Percentiles rank a stretch among this genome's conserved stretches.
Conservation (phyloP, 2,797 vertebrate species). For the Decapterus maruadsi region DNA sequence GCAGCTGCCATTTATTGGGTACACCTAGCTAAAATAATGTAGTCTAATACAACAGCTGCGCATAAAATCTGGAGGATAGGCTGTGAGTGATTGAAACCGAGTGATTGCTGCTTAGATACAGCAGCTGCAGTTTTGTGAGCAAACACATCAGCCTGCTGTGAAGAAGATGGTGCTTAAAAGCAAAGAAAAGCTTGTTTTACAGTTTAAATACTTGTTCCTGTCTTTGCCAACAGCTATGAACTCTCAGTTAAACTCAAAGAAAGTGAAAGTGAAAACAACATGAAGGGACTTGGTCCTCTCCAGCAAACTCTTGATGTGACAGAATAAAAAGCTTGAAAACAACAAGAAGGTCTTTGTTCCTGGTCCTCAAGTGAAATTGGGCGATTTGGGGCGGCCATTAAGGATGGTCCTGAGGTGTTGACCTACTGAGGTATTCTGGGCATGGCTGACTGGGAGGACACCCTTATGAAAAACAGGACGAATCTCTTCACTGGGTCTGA, state of each 20-base stretch:
- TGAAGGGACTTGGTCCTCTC: neutral
- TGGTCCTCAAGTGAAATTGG: neutral
- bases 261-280: neutral
- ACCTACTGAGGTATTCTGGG: slow-evolving; percentile 1
- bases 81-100: neutral
- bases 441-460: slow-evolving; percentile 6
- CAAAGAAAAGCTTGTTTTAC: slow-evolving; percentile 3
- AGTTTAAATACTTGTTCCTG: neutral
- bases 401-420: neutral
- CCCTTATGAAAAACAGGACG: neutral
- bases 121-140: neutral
- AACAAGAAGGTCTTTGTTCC: neutral
- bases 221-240: neutral
- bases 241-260: neutral
- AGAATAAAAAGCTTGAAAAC: slow-evolving; percentile 2
- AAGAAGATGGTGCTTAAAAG: neutral
- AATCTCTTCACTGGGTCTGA: neutral
- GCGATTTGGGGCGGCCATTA: neutral
- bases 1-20: neutral
- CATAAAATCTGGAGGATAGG: neutral
- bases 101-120: neutral
- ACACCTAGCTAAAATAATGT: neutral
- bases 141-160: neutral
- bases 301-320: neutral
- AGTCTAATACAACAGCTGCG: neutral